Conservation (phyloP, 2,888 invertebrate genomes). For the Nomada fucata region DNA sequence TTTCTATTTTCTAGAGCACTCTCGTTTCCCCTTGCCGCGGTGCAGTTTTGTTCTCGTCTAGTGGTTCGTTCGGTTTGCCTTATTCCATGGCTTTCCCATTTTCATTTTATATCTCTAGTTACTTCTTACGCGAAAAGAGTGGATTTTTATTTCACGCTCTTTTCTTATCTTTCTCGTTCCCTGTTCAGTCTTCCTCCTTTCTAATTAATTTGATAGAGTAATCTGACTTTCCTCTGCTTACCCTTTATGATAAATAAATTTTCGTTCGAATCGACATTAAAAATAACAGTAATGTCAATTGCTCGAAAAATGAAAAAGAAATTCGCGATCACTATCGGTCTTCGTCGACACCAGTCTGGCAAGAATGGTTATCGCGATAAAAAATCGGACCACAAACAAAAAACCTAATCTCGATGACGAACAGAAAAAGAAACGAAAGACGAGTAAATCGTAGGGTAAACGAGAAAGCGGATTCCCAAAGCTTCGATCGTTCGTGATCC, state of each 20-base stretch:
- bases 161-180: no score
- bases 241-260: neutral
- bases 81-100: no score
- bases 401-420: conserved; percentile 22
- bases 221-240: no score
- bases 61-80: no score
- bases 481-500: conserved; percentile 48
- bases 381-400: conserved; percentile 64
- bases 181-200: no score
- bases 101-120: no score
- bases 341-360: neutral
- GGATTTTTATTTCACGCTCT: no score
- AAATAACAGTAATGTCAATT: neutral
- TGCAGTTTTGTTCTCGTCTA: no score
- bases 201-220: no score
- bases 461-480: conserved; percentile 30
- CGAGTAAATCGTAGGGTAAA: no score
- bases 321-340: conserved; percentile 25
- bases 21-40: no score
- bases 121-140: no score
- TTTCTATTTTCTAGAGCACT: neutral
- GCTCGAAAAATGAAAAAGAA: neutral
- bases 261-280: neutral
- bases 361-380: conserved; percentile 12
- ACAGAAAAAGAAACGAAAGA: neutral